These are phyloP conservation scores for Globodera rostochiensis DNA, from an alignment of 1,140 invertebrate species.

Conservation along the genomic window DNA sequence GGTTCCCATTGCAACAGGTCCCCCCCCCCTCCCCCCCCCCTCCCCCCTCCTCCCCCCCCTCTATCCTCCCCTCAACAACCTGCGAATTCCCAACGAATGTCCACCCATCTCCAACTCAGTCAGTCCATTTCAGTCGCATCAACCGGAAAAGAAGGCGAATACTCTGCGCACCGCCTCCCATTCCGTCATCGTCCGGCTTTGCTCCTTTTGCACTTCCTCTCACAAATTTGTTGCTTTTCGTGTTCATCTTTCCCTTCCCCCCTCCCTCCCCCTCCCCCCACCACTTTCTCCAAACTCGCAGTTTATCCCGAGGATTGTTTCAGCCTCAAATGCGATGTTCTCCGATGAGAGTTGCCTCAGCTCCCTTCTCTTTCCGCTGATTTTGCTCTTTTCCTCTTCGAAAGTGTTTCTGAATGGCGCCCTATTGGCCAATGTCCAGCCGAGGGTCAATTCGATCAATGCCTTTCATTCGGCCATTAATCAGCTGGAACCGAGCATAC, in stretches of 20 bases:
- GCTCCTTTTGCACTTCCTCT: not conserved
- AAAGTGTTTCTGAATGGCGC: not conserved
- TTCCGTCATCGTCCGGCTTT: not conserved
- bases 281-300: not conserved
- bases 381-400: not conserved
- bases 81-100: not conserved
- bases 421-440: not conserved
- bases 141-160: constrained; percentile 4
- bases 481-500: constrained; percentile 43
- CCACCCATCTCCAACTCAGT: not conserved
- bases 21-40: too few relatives aligned
- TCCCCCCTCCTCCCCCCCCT: too few relatives aligned
- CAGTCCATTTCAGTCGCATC: not conserved
- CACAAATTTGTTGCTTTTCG: not conserved
- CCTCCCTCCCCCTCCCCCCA: not conserved
- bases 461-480: constrained; percentile 5
- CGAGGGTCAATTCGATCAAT: not conserved
- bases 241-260: too few relatives aligned
- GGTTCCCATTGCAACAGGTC: not conserved
- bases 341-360: not conserved
- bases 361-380: not conserved
- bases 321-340: constrained; percentile 7
- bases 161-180: not conserved
- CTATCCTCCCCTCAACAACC: not conserved
- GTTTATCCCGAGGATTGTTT: not conserved